phyloP scores from a whole-genome alignment of 2,113 vertebrate genomes.

The Calyptomena viridis region DNA sequence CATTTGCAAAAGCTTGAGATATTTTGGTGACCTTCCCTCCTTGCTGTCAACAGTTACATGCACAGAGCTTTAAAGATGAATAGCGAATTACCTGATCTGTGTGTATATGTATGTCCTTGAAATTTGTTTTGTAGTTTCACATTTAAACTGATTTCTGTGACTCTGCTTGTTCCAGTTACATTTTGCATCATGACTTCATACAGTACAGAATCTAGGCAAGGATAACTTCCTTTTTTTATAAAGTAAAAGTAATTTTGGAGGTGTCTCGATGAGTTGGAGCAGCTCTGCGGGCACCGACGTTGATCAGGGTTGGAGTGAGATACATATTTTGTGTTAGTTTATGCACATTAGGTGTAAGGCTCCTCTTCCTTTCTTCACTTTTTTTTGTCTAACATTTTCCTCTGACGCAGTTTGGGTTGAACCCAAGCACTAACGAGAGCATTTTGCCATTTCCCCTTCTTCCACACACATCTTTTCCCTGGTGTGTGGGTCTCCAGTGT shows the following conservation, averaged over 20 bases:
- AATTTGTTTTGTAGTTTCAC: not conserved
- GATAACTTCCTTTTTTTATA: not conserved
- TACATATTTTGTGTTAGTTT: constrained; percentile 1
- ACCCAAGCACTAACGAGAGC: not conserved
- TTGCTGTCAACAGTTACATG: not conserved
- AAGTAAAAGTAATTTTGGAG: not conserved
- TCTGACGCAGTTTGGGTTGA: not conserved
- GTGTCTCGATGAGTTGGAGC: not conserved
- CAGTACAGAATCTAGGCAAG: not conserved
- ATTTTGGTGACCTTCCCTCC: not conserved
- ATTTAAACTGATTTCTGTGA: not conserved
- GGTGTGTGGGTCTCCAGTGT: not conserved
- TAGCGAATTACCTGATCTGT: not conserved
- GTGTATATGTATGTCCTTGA: not conserved
- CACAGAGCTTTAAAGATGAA: constrained; percentile 45
- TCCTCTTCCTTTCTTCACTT: not conserved
- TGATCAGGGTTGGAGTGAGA: constrained; percentile 47
- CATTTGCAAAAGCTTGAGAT: not conserved
- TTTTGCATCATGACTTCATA: not conserved
- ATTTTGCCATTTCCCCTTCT: not conserved
- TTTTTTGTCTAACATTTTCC: not conserved
- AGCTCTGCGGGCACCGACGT: not conserved
- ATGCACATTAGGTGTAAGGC: not conserved
- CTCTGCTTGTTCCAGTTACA: not conserved
- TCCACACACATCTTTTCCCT: not conserved